phyloP scores from a whole-genome alignment of 2,113 vertebrate species.

The Ivindomyrus marchei region DNA sequence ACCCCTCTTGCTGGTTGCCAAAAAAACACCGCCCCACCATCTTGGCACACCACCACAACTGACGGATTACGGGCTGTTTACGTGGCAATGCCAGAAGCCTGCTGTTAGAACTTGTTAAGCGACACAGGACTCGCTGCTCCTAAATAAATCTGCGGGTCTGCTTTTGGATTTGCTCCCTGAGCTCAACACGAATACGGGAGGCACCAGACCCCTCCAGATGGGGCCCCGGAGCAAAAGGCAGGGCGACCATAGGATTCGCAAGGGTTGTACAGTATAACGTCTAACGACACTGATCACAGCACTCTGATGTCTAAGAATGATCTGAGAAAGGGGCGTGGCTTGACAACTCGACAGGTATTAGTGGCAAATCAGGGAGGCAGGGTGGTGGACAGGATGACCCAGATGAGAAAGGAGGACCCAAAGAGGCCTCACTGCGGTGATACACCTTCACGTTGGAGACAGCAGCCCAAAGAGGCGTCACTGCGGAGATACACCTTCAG shows the following conservation, averaged over 20 bases:
- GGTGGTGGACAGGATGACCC: no score
- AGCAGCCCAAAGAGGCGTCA: background rate
- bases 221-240: background rate
- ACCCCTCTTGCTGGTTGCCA: conserved; percentile 30
- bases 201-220: background rate
- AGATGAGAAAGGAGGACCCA: background rate
- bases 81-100: conserved; percentile 26
- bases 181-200: background rate
- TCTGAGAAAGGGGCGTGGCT: background rate
- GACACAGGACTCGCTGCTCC: conserved; percentile 23
- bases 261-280: background rate
- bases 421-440: background rate
- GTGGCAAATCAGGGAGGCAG: background rate
- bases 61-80: conserved; percentile 27
- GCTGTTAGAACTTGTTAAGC: conserved; percentile 25
- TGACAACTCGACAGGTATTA: background rate
- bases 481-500: background rate
- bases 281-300: background rate
- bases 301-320: background rate
- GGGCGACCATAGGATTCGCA: background rate
- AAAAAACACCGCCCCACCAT: conserved; percentile 38
- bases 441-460: background rate
- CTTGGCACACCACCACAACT: conserved; percentile 38
- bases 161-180: background rate
- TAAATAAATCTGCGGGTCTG: conserved; percentile 10